Conservation (phyloP, 2,888 invertebrate species). For the Hyposoter dolosus region DNA sequence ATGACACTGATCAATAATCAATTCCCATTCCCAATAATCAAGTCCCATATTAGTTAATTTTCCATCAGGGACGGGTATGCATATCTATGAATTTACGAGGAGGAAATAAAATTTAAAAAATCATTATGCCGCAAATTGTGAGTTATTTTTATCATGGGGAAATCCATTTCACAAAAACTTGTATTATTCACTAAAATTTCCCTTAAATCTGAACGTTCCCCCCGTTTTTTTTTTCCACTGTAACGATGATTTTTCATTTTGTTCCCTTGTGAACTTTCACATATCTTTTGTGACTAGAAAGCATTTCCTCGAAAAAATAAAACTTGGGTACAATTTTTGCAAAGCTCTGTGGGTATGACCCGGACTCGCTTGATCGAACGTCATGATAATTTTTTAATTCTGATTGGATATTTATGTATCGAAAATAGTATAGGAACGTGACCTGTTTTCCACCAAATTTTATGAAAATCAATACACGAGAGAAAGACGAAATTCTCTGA, state of each 20-base stretch:
- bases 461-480: not conserved
- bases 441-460: not conserved
- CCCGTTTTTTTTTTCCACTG: not conserved
- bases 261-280: not conserved
- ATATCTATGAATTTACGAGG: too few relatives aligned
- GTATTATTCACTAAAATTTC: not conserved
- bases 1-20: too few relatives aligned
- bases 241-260: not conserved
- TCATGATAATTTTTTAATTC: not conserved
- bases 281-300: not conserved
- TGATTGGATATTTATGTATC: not conserved
- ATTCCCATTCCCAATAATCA: too few relatives aligned
- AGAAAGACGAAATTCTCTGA: not conserved
- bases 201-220: not conserved
- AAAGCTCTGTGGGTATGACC: constrained; percentile 20
- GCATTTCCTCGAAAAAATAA: constrained; percentile 41
- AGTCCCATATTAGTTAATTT: too few relatives aligned
- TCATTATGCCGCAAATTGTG: too few relatives aligned
- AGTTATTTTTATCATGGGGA: too few relatives aligned
- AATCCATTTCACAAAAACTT: not conserved
- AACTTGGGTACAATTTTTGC: constrained; percentile 18
- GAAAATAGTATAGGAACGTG: not conserved
- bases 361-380: constrained; percentile 4
- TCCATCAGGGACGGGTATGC: too few relatives aligned
- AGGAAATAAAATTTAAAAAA: too few relatives aligned